These are phyloP conservation scores for Meriones unguiculatus DNA, from an alignment of 2,113 vertebrate species.

Conservation along the genomic window DNA sequence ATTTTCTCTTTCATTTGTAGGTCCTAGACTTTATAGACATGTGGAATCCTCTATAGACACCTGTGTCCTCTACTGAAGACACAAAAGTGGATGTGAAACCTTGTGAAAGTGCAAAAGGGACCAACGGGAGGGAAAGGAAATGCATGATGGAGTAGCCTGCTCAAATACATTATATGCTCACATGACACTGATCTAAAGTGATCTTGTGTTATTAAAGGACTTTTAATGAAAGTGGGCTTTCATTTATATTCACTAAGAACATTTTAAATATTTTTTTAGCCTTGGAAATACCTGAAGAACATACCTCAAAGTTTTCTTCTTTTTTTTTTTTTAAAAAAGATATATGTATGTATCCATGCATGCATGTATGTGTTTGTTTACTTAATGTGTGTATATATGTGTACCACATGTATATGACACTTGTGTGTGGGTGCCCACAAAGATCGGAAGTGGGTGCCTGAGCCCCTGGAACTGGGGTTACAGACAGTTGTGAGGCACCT, in stretches of 20 bases:
- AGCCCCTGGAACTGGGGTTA: neutral
- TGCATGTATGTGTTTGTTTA: neutral
- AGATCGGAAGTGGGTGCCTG: neutral
- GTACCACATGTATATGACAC: neutral
- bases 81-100: neutral
- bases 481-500: neutral
- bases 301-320: neutral
- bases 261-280: constrained; percentile 24
- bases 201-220: neutral
- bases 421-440: neutral
- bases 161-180: neutral
- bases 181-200: neutral
- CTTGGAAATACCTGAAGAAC: neutral
- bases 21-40: neutral
- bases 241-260: constrained; percentile 15
- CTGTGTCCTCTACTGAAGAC: neutral
- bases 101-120: neutral
- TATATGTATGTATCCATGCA: neutral
- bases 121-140: neutral
- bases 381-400: too few relatives aligned
- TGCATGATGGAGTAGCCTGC: too few relatives aligned
- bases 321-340: neutral
- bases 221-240: neutral
- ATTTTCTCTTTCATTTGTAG: neutral
- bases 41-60: neutral